Evolutionary conservation across 2,888 invertebrate species (phyloP), one percentile per base, ranked within the genome.

Genomic region (Catonia carolina): DNA sequence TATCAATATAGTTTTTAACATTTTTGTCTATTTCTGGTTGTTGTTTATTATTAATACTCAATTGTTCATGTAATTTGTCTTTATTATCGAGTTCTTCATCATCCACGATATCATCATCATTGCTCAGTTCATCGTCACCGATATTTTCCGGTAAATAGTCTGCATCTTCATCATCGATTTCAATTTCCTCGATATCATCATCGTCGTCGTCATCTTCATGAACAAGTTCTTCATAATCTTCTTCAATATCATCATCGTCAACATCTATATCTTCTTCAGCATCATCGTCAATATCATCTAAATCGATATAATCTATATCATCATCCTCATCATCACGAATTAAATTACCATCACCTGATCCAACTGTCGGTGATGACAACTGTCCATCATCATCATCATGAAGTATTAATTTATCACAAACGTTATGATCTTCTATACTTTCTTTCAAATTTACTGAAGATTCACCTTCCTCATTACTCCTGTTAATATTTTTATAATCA

Each of bases 171-270:
- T 45, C 27, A 27, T 52, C 52, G 23, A n/a, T 39, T 22, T 18
- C 3, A 4, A 15, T 35, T 17, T 23, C 36, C 39, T 52, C 52
- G 14, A n/a, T 37, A 7, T 39, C 22, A 20, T 52, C 52, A 39
- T 37, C 52, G n/a, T 22, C 39, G 20, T 52, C 52, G 1, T 42
- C 42, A 45, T 53, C 41, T 41, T 53, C 42, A 53, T 41, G 20
- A n/a, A n/a, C n/a, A 31, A 31, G 31, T 22, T 15, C 39, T 17
- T 53, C 45, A 14, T 33, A 15, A 12, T 53, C 53, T 45, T 53
- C 41, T 3, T n/a, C 18, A 45, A 33, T 53, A 33, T 45, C 42
- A 42, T 53, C 53, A 31, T 53, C 41, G 14, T 53, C 45, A 8
- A 27, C 33, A 12, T 42, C 18, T 53, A 23, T 8, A n/a, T 23